phyloP scores from a whole-genome alignment of 2,888 invertebrate genomes.

The Deilephila elpenor region DNA sequence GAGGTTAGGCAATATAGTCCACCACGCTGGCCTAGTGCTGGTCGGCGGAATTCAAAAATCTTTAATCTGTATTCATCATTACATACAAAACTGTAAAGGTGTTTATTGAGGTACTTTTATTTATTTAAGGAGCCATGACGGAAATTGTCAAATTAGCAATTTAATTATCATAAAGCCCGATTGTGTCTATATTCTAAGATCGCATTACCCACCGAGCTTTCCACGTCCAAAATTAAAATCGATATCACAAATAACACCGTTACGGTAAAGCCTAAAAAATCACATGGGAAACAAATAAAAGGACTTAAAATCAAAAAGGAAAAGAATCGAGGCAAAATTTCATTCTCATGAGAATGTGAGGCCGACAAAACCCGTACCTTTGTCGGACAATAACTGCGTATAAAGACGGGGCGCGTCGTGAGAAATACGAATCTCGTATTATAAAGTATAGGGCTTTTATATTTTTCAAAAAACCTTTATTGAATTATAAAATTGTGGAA shows the following conservation, averaged over 20 bases:
- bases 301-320: constrained; percentile 12
- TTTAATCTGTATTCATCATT: no score
- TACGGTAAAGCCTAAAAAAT: constrained; percentile 14
- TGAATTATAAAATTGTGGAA: constrained; percentile 24
- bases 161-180: no score
- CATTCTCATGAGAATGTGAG: constrained; percentile 25
- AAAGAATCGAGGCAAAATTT: constrained; percentile 20
- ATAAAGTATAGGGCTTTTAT: constrained; percentile 24
- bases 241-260: constrained; percentile 22
- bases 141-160: neutral
- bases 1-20: no score
- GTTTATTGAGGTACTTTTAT: no score
- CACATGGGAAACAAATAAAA: constrained; percentile 24
- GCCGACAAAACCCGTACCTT: constrained; percentile 17
- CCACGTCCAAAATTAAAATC: neutral
- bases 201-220: neutral
- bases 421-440: constrained; percentile 24
- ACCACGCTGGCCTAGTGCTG: no score
- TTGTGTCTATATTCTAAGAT: neutral
- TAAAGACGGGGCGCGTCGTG: constrained; percentile 23
- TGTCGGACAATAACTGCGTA: constrained; percentile 24
- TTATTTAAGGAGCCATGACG: no score
- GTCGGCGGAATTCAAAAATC: no score
- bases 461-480: constrained; percentile 22
- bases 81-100: no score